These are phyloP conservation scores for Lepus europaeus DNA, from an alignment of 2,113 vertebrate genomes.

Conservation along the genomic window DNA sequence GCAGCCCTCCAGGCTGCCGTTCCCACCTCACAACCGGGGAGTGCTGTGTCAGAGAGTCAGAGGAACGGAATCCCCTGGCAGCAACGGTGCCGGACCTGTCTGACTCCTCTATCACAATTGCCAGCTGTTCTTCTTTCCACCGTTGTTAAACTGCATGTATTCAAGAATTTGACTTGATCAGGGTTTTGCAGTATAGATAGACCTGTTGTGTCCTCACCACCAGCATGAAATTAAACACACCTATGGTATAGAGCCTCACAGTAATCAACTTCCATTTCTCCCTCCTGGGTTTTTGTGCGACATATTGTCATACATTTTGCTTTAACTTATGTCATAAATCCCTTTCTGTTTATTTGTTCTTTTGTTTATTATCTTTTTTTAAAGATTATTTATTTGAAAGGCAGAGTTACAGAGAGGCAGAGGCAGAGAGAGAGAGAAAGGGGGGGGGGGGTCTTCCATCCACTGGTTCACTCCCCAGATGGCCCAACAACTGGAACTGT, in stretches of 20 bases:
- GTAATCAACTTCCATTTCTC: neutral
- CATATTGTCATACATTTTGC: neutral
- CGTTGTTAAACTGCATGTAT: neutral
- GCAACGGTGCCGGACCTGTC: neutral
- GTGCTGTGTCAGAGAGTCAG: slow-evolving; percentile 26
- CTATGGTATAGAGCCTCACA: too few relatives aligned
- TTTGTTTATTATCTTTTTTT: neutral
- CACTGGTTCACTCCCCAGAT: too few relatives aligned
- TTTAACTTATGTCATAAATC: neutral
- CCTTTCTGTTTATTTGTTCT: neutral
- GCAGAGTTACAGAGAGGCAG: too few relatives aligned
- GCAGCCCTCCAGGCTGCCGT: slow-evolving; percentile 6
- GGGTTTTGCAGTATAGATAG: neutral
- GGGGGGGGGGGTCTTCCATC: too few relatives aligned
- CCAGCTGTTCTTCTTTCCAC: neutral
- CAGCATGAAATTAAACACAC: neutral
- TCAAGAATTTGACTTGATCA: neutral
- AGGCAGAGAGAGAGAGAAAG: too few relatives aligned
- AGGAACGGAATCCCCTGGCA: slow-evolving; percentile 46
- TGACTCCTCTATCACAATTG: neutral
- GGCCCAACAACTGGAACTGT: too few relatives aligned
- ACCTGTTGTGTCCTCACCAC: neutral
- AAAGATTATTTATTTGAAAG: too few relatives aligned
- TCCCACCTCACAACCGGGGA: slow-evolving; percentile 50
- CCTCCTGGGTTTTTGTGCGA: neutral